phyloP scores from a whole-genome alignment of 2,797 vertebrate genomes.

The Megalops cyprinoides region DNA sequence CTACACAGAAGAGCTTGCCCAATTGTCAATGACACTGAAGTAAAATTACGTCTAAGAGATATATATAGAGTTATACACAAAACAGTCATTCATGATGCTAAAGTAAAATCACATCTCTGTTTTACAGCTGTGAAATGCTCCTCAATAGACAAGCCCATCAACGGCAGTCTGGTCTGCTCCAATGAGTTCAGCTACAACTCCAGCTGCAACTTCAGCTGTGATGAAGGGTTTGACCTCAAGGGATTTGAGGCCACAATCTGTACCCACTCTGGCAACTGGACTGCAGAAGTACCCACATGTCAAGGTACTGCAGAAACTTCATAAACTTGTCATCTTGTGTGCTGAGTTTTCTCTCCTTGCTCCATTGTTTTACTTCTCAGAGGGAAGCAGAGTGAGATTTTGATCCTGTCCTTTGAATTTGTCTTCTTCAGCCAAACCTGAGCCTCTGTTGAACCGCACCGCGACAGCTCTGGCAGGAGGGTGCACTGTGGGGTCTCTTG shows the following conservation, averaged over 20 bases:
- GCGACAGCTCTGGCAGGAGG: conserved; percentile 46
- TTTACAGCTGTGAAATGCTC: too few relatives aligned
- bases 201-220: too few relatives aligned
- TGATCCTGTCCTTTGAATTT: conserved; percentile 33
- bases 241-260: conserved; percentile 64
- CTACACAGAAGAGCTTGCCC: too few relatives aligned
- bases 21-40: too few relatives aligned
- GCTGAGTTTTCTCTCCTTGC: not conserved
- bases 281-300: conserved; percentile 66
- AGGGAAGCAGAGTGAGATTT: not conserved
- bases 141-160: too few relatives aligned
- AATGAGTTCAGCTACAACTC: too few relatives aligned
- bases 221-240: conserved; percentile 54
- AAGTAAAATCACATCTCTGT: not conserved
- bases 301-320: conserved; percentile 61
- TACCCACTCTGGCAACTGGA: conserved; percentile 72
- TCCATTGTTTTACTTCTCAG: not conserved
- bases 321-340: not conserved
- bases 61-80: too few relatives aligned
- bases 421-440: conserved; percentile 20
- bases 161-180: too few relatives aligned
- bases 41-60: too few relatives aligned
- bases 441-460: conserved; percentile 16
- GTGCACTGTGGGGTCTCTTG: conserved; percentile 42
- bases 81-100: not conserved